These are phyloP conservation scores for Tipula confusa DNA, from an alignment of 2,888 invertebrate genomes.

Conservation along the genomic window DNA sequence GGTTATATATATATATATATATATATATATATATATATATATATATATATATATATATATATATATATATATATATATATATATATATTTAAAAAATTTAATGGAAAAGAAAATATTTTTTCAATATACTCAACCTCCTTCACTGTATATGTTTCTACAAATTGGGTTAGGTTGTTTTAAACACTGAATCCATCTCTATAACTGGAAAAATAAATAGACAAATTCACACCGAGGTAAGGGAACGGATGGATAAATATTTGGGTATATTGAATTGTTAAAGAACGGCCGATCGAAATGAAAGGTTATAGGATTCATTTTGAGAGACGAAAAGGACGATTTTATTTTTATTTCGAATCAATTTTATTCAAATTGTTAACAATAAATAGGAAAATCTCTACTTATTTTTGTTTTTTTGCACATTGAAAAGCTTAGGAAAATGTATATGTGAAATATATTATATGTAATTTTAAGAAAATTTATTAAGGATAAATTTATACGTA, in stretches of 20 bases:
- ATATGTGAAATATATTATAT: background rate
- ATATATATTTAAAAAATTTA: background rate
- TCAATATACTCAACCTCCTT: background rate
- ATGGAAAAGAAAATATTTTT: background rate
- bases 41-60: background rate
- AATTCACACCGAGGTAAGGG: background rate
- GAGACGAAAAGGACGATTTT: conserved; percentile 5
- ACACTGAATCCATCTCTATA: background rate
- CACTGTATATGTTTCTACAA: background rate
- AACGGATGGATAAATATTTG: background rate
- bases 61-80: background rate
- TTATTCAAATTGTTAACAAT: conserved; percentile 20
- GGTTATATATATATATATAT: background rate
- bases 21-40: background rate
- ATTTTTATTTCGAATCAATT: background rate
- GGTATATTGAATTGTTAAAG: conserved; percentile 7
- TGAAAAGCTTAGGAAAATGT: background rate
- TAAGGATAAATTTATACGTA: background rate
- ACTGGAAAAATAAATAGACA: background rate
- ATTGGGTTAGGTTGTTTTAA: conserved; percentile 1
- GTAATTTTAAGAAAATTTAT: background rate
- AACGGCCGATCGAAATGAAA: background rate
- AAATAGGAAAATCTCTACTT: background rate
- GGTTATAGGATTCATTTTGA: background rate
- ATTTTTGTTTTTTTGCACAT: background rate